These are phyloP conservation scores for Psammodynastes pulverulentus DNA, from an alignment of 2,113 vertebrate species.

Conservation along the genomic window DNA sequence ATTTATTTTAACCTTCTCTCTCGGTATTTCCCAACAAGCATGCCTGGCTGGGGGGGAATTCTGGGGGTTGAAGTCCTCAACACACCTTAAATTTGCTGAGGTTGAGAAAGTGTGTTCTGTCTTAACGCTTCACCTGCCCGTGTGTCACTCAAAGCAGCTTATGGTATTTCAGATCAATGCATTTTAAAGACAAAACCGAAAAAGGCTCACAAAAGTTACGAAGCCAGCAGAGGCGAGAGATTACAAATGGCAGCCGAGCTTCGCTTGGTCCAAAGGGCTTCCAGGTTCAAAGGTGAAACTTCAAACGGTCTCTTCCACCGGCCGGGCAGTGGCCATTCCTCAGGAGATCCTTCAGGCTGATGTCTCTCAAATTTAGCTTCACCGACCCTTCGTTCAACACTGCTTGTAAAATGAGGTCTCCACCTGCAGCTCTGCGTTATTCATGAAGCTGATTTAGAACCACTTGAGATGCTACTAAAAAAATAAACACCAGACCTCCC, in stretches of 20 bases:
- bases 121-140: neutral
- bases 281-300: neutral
- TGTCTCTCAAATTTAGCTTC: neutral
- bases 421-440: neutral
- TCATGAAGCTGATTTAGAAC: neutral
- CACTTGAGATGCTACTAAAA: rapidly evolving
- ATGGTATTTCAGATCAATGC: neutral
- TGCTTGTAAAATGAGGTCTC: neutral
- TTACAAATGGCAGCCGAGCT: neutral
- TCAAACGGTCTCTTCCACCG: neutral
- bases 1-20: neutral
- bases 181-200: neutral
- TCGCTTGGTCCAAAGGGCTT: neutral
- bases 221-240: neutral
- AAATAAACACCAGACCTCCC: neutral
- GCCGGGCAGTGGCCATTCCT: neutral
- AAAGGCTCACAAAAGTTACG: neutral
- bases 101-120: neutral
- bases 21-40: neutral
- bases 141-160: neutral
- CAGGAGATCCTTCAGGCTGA: neutral
- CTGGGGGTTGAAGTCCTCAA: neutral
- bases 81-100: neutral
- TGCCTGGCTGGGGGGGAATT: neutral
- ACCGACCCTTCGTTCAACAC: neutral